Evolutionary conservation across 2,888 invertebrate genomes (phyloP).

Genomic region (Rhodophaea formosa): DNA sequence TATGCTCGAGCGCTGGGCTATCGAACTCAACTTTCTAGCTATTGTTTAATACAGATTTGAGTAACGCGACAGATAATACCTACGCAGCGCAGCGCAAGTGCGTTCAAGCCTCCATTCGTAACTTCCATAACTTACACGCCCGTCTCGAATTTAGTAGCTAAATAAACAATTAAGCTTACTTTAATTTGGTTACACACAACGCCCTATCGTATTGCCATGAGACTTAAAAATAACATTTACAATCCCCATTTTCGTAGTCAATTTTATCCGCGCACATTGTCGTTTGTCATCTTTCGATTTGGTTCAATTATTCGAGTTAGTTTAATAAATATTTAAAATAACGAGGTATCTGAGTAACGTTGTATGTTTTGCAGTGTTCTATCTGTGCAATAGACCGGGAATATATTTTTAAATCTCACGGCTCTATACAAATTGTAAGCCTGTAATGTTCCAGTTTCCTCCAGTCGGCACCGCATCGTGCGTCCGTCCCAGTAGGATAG

Average conservation of each 20-base stretch:
- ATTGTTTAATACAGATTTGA: too few species aligned
- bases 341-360: slow-evolving; percentile 6
- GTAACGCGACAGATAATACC: not conserved
- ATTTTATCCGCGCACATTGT: not conserved
- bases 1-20: too few species aligned
- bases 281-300: not conserved
- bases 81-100: not conserved
- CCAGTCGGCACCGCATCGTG: too few species aligned
- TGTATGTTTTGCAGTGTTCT: not conserved
- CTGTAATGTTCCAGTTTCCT: too few species aligned
- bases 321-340: not conserved
- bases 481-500: too few species aligned
- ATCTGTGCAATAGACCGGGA: not conserved
- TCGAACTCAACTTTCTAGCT: too few species aligned
- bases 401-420: slow-evolving; percentile 18
- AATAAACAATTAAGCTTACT: slow-evolving; percentile 18
- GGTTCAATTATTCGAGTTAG: not conserved
- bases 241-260: not conserved
- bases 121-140: not conserved
- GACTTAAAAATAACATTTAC: slow-evolving; percentile 16
- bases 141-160: slow-evolving; percentile 7
- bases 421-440: not conserved
- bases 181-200: slow-evolving; percentile 16
- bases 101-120: not conserved
- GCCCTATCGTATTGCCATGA: slow-evolving; percentile 14